Evolutionary conservation across 2,797 vertebrate genomes (phyloP).

Genomic region (Sebastolobus alascanus): DNA sequence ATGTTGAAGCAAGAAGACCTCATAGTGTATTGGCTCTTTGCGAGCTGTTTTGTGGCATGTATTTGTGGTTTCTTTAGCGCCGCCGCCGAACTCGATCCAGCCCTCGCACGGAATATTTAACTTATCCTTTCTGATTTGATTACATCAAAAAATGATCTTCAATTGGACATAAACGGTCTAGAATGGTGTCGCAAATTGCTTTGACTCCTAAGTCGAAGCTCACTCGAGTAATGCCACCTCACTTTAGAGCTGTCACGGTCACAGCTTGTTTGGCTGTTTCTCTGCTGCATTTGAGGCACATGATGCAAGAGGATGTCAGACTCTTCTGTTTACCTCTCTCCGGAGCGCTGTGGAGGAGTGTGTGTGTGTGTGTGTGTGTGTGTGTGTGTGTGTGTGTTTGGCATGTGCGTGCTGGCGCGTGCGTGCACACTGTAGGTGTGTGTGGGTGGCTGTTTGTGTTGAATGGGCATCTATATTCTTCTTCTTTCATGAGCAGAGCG

Average conservation of each 20-base stretch:
- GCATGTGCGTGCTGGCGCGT: slow-evolving; percentile 10
- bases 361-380: slow-evolving; percentile 54
- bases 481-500: slow-evolving; percentile 62
- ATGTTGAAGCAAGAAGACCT: slow-evolving; percentile 48
- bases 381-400: slow-evolving; percentile 43
- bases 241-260: slow-evolving; percentile 81
- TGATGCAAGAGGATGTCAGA: slow-evolving; percentile 87
- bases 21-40: slow-evolving; percentile 5
- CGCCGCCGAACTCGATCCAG: neutral
- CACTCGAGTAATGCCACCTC: slow-evolving; percentile 78
- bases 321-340: slow-evolving; percentile 81
- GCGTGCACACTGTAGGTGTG: slow-evolving; percentile 71
- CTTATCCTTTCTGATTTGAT: slow-evolving; percentile 60
- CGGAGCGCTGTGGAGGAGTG: slow-evolving; percentile 72
- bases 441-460: slow-evolving; percentile 78
- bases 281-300: slow-evolving; percentile 79
- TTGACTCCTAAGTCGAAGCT: slow-evolving; percentile 73
- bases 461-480: slow-evolving; percentile 77
- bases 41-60: slow-evolving; percentile 24
- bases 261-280: slow-evolving; percentile 79
- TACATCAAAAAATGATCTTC: slow-evolving; percentile 68
- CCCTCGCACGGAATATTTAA: slow-evolving; percentile 45
- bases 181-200: slow-evolving; percentile 76
- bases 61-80: slow-evolving; percentile 34
- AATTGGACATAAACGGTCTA: slow-evolving; percentile 60